Evolutionary conservation across 2,888 invertebrate species (phyloP), one percentile per base, ranked within the genome.

Genomic region (Yponomeuta evonymella): DNA sequence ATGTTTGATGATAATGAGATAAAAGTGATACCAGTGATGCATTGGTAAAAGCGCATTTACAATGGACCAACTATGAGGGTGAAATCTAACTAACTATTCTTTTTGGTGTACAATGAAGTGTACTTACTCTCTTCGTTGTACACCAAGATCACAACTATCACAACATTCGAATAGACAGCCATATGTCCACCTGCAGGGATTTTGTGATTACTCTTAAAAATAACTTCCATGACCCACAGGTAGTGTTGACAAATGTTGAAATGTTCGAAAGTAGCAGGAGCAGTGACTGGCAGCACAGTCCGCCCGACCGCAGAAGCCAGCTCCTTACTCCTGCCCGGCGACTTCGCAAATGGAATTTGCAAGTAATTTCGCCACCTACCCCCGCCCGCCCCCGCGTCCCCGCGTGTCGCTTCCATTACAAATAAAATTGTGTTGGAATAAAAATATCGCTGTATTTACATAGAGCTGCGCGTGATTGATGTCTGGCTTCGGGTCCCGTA

Each of bases 301-400:
- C 69, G 70, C 64, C 62, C 70, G 48, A 70, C 70, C 70, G 63
- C 70, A 70, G 72, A 29, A 64, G 29, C 71, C 71, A 77, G 85
- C 83, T 85, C 86, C 88, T 88, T 86, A 66, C 84, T 84, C 86
- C 83, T 83, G 85, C 85, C 82, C 85, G 79, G 83, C 80, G 85
- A 87, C 83, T 90, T 85, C 81, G 89, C 88, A 92, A 92, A 91
- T 90, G 89, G 89, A 90, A 92, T 92, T 91, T 92, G 90, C 90
- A 91, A 91, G 90, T 92, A 92, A 92, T 92, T 90, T 88, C 80
- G 78, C 82, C 84, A 80, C 83, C 79, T 79, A 43, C 78, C 79
- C 76, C 74, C 75, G 78, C 81, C 82, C 80, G 78, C 78, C 79
- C 83, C 83, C 83, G 87, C 89, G 90, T 90, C 89, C 90, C 89